These are phyloP conservation scores for Prionailurus viverrinus DNA, from an alignment of 2,113 vertebrate species.

Conservation along the genomic window DNA sequence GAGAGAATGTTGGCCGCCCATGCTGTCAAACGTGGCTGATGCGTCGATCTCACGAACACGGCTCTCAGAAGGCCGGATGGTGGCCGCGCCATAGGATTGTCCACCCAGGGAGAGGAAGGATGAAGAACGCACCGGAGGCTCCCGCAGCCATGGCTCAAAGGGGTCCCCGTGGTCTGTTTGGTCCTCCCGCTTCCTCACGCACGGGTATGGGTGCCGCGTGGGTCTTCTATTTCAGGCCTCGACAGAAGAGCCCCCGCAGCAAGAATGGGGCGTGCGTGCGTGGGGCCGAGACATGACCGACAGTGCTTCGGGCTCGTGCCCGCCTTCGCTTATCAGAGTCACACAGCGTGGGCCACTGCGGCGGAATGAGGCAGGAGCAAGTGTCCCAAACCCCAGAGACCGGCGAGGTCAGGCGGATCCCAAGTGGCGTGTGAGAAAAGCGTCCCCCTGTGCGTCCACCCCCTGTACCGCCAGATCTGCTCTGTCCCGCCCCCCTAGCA, in stretches of 20 bases:
- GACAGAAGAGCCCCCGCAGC: background rate
- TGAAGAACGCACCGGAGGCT: background rate
- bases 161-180: rapidly evolving
- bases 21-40: rapidly evolving
- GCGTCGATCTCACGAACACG: background rate
- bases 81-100: background rate
- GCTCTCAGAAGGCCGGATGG: background rate
- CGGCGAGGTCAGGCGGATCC: too few relatives aligned
- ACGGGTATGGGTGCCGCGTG: rapidly evolving
- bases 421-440: rapidly evolving
- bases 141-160: background rate
- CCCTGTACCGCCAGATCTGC: rapidly evolving
- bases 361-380: background rate
- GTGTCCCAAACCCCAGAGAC: background rate
- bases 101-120: rapidly evolving
- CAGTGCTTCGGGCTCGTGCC: background rate
- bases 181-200: background rate
- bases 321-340: background rate
- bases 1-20: background rate
- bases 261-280: rapidly evolving
- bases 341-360: background rate
- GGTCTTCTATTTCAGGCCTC: background rate
- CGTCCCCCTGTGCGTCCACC: rapidly evolving
- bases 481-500: background rate
- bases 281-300: too few relatives aligned